Base-by-base conservation (phyloP, 2,888 invertebrate genomes). In the Acleris sparsana region DNA sequence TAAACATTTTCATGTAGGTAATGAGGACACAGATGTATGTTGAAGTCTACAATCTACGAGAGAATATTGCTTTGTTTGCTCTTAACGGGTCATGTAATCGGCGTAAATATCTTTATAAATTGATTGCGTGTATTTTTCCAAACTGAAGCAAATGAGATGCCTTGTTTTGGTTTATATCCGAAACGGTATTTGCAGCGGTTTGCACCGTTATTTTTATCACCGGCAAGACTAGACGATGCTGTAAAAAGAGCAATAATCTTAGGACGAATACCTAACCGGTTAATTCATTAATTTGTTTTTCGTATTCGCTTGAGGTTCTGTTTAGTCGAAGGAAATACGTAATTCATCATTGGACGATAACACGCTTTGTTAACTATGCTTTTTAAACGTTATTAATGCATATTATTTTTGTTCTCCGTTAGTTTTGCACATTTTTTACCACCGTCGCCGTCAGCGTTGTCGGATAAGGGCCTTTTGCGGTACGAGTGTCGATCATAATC, bases 121-220 rank as follows among this genome's bases (percentile, higher is more conserved):
- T 53, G 18, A 55, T 20, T 25, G 55, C 71, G 73, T 67, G 66
- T 78, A 76, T 78, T 80, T 76, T 75, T 82, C 77, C 79, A 82
- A 72, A 75, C 71, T 77, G 33, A 9, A 78, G 67, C 73, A 75
- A 73, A 73, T 75, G 78, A 16, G 16, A 43, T 7, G 33, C 74
- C 80, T 75, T 79, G 80, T 85, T 87, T 88, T 81, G 80, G 84
- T 80, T 81, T 80, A 80, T 78, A 77, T 80, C 78, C 75, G 82
- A 80, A 86, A 89, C 89, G 89, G 91, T 89, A 89, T 87, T 82
- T 75, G 84, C 87, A 88, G 86, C 89, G 87, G 89, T 86, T 80
- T 81, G 77, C 69, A 83, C 91, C 86, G 91, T 89, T 89, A 89
- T 80, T 79, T 82, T 87, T 84, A 86, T 85, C 85, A 84, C 80